These are phyloP conservation scores for Macrosteles quadrilineatus DNA, from an alignment of 1,140 invertebrate genomes.

Conservation along the genomic window DNA sequence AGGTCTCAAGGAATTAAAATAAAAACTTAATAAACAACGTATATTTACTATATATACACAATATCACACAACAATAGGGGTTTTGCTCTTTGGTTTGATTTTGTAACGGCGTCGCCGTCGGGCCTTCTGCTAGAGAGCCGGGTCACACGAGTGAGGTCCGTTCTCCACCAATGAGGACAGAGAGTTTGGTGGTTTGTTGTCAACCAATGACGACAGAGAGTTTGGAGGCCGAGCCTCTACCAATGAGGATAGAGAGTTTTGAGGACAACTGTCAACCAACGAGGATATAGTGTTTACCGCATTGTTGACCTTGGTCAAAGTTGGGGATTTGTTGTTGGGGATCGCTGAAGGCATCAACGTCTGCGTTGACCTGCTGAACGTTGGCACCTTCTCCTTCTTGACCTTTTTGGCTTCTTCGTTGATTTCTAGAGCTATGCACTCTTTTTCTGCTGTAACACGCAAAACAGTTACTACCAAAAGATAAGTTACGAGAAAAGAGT, in stretches of 20 bases:
- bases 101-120: not conserved
- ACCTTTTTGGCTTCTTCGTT: slow-evolving; percentile 10
- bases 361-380: not conserved
- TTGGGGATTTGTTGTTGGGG: not conserved
- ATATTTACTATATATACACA: too few species aligned
- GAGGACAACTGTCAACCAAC: not conserved
- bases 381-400: not conserved
- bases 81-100: slow-evolving; percentile 6
- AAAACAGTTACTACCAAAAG: too few species aligned
- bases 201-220: too few species aligned
- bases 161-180: too few species aligned
- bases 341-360: not conserved
- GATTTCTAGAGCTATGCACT: slow-evolving; percentile 16
- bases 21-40: too few species aligned
- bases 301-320: not conserved
- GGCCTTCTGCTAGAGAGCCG: not conserved
- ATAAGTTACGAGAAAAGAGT: too few species aligned
- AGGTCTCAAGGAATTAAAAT: too few species aligned
- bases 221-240: too few species aligned
- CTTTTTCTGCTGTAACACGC: not conserved
- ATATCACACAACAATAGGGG: not conserved
- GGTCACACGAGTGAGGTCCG: not conserved
- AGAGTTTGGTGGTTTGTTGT: too few species aligned
- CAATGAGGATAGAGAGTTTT: too few species aligned
- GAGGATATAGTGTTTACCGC: slow-evolving; percentile 18